Base-by-base conservation (phyloP, 2,113 vertebrate species). In the Orthonyx spaldingii region DNA sequence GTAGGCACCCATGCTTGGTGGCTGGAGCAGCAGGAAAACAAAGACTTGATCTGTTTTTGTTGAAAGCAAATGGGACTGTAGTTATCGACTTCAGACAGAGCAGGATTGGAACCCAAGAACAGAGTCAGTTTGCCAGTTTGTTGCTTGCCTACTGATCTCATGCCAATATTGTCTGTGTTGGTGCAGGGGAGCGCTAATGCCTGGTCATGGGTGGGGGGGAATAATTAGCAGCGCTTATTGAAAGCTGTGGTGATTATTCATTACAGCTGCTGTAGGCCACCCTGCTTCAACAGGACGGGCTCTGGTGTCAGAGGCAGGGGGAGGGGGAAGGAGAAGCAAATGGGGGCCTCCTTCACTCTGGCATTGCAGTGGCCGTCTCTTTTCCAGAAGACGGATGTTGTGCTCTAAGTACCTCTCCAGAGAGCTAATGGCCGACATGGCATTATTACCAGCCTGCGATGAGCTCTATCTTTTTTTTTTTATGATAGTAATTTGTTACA, bases 401-500 rank as follows among this genome's bases (percentile, higher is more conserved):
- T 1, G 30, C 93, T 95, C 94, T 93, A 93, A 96, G 90, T 90
- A 97, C 82, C 96, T 97, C 97, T 98, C 97, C 63, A 79, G 96
- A 97, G 95, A 96, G 96, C 95, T 98, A 97, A 97, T 97, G 95
- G 97, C 76, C 78, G 23, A 94, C 96, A 92, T 94, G 96, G 90
- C 91, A 96, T 97, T 98, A 98, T 98, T 97, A 98, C 92, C 95
- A 97, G 97, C 92, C 92, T 96, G 95, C 86, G 5, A 98, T 96
- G 95, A 97, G 97, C 96, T 98, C 96, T 91, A 90, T 95, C 70
- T 93, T 97, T 97, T 97, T 93, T 93, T 94, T 97, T 98, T 98
- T 96, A 98, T 97, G 97, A 97, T 97, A 97, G 98, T 94, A 97
- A 98, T 98, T 98, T 98, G 98, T 98, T 98, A 98, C 81, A 98